These are phyloP conservation scores for Drosophila quinaria DNA, from an alignment of 2,888 invertebrate genomes.

Conservation along the genomic window DNA sequence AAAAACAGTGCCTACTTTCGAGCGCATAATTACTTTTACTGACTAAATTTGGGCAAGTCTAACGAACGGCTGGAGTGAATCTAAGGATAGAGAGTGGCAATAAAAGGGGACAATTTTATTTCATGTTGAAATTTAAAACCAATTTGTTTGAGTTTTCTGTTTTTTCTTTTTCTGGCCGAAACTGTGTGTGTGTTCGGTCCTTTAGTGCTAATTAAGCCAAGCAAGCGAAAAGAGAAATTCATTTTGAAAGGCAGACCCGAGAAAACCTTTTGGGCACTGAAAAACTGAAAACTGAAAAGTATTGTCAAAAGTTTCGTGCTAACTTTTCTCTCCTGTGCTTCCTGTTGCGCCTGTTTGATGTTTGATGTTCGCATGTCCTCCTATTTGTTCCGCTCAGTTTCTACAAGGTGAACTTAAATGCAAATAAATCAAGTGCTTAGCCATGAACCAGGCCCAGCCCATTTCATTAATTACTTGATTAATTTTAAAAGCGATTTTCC, in stretches of 20 bases:
- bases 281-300: constrained; percentile 15
- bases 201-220: constrained; percentile 71
- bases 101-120: constrained; percentile 26
- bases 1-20: constrained; percentile 56
- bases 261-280: constrained; percentile 25
- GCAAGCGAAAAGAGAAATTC: constrained; percentile 29
- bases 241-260: constrained; percentile 13
- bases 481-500: constrained; percentile 28
- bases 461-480: constrained; percentile 64
- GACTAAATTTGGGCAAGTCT: constrained; percentile 20
- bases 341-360: constrained; percentile 61
- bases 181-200: constrained; percentile 36
- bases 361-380: constrained; percentile 54
- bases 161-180: constrained; percentile 15
- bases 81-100: background rate
- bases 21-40: constrained; percentile 59
- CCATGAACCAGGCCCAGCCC: constrained; percentile 22
- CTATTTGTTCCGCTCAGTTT: constrained; percentile 51
- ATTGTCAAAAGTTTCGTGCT: constrained; percentile 52
- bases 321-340: constrained; percentile 30
- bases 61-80: constrained; percentile 6
- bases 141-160: constrained; percentile 54
- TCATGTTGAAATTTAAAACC: constrained; percentile 70
- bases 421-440: constrained; percentile 63
- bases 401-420: constrained; percentile 36